Base-by-base conservation (phyloP, 2,888 invertebrate species). In the Drosophila lutescens region DNA sequence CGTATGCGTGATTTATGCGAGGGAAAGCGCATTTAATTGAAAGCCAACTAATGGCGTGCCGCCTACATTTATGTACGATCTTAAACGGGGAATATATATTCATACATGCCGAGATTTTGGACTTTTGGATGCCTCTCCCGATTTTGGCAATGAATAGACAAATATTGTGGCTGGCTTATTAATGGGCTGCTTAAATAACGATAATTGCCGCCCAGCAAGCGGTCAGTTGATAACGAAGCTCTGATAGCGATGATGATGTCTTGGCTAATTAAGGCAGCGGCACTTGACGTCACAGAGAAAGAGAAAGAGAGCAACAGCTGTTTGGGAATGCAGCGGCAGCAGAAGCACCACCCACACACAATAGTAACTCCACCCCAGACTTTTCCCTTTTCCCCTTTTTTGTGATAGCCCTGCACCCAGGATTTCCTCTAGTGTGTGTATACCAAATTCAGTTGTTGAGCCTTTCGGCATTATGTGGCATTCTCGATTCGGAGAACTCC, bases 1-100 rank as follows among this genome's bases (percentile, higher is more conserved):
- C 75, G 84, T 77, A 83, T 80, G 69, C 84, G 75, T 80, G 84
- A 80, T 80, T 80, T 80, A 80, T 80, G 78, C 80, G n/a, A 63
- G 54, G 62, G 53, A 61, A 75, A 77, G 67, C 68, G 62, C 78
- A 77, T 79, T 77, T 80, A 83, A 80, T 80, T 80, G 80, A 83
- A 80, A 77, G 78, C 60, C 60, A 66, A 68, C 78, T 54, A 34
- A 47, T 51, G 77, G 63, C 79, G 65, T 68, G 72, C 80, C 59
- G 78, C 72, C 34, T 46, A 55, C 43, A 61, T 30, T 55, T 59
- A 49, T 50, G 38, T 32, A 46, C 20, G 49, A 10, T 20, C 40
- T 13, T 34, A 13, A 20, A 36, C 46, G 49, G 32, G 44, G 47
- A 56, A 56, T 58, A 56, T 46, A 41, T 43, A 68, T 68, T 41